A percentile compares a stretch with the other conserved stretches of the same genome.
Conservation (phyloP, 1,140 invertebrate genomes). For the Hycleus cichorii region DNA sequence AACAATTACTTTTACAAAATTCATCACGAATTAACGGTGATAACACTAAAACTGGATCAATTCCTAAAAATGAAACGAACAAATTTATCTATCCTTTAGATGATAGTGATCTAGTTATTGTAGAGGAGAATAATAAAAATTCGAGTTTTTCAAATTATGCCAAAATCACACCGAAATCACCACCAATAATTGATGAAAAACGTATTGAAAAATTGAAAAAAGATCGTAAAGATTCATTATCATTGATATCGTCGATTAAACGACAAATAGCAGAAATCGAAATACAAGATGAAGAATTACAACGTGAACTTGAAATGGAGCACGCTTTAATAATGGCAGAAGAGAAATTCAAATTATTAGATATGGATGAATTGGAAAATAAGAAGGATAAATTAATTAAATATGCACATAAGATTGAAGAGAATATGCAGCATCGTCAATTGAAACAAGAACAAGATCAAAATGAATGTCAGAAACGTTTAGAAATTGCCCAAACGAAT, state of each 20-base stretch:
- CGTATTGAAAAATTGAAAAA: constrained; percentile 46
- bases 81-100: constrained; percentile 35
- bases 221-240: constrained; percentile 49
- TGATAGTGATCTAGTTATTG: constrained; percentile 1
- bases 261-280: constrained; percentile 72
- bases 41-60: neutral
- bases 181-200: neutral
- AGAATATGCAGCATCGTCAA: constrained; percentile 45
- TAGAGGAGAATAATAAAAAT: constrained; percentile 5
- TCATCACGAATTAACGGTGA: neutral
- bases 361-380: constrained; percentile 66
- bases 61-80: constrained; percentile 11
- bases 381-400: constrained; percentile 57
- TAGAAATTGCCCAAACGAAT: constrained; percentile 46
- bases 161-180: constrained; percentile 6
- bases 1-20: constrained; percentile 28
- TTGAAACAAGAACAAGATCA: constrained; percentile 49
- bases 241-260: constrained; percentile 57
- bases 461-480: constrained; percentile 51
- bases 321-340: constrained; percentile 75
- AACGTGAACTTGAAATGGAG: constrained; percentile 78
- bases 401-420: constrained; percentile 47
- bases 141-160: constrained; percentile 1
- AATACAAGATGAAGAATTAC: constrained; percentile 73
- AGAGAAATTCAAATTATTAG: constrained; percentile 65